phyloP scores from a whole-genome alignment of 2,113 vertebrate species.

The Morphnarchus princeps region DNA sequence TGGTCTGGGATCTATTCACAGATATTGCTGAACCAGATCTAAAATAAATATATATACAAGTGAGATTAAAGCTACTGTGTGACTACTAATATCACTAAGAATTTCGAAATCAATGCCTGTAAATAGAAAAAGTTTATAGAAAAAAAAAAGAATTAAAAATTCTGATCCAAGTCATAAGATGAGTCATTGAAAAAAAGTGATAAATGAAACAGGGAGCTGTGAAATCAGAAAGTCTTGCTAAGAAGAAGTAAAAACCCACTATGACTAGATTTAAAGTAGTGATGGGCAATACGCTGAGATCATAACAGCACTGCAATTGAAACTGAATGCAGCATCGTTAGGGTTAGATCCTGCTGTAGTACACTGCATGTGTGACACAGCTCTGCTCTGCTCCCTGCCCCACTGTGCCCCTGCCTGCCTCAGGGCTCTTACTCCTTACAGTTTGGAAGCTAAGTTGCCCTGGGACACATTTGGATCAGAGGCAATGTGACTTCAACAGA shows the following conservation, averaged over 20 bases:
- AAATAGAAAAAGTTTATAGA: background rate
- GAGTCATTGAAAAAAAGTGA: background rate
- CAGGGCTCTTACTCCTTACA: background rate
- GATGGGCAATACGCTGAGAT: background rate
- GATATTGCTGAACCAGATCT: background rate
- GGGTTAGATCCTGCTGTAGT: background rate
- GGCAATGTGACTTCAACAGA: background rate
- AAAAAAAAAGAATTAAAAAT: background rate
- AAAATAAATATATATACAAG: background rate
- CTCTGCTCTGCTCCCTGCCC: background rate
- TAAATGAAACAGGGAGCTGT: background rate
- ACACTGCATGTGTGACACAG: background rate
- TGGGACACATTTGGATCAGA: background rate
- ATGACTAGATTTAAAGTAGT: background rate
- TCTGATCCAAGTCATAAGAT: background rate
- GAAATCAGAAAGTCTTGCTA: background rate
- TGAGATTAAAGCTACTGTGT: background rate
- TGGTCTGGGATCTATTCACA: background rate
- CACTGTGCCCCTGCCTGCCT: background rate
- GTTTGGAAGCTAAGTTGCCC: background rate
- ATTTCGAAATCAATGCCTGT: background rate
- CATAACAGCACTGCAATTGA: background rate
- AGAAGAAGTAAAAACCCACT: background rate
- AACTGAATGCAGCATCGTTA: background rate
- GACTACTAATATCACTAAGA: background rate